Evolutionary conservation across 2,888 invertebrate genomes (phyloP).

Genomic region (Pyrochroa serraticornis): DNA sequence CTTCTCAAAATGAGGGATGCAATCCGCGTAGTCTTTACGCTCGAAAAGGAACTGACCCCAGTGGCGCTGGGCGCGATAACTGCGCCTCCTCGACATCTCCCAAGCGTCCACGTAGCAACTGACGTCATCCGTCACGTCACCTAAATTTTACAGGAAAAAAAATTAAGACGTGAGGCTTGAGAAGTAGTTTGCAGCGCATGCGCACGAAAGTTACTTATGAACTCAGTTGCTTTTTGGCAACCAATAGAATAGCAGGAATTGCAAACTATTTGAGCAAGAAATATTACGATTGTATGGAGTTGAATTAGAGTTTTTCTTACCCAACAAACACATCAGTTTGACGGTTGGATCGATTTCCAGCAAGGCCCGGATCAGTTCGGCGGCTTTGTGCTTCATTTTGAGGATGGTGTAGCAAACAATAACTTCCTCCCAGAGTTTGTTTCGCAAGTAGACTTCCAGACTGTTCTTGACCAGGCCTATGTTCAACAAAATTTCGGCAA

Average conservation of each 20-base stretch:
- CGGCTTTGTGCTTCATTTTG: slow-evolving; percentile 87
- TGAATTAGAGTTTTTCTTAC: slow-evolving; percentile 53
- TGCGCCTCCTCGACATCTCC: slow-evolving; percentile 81
- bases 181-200: too few relatives aligned
- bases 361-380: slow-evolving; percentile 84
- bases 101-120: slow-evolving; percentile 88
- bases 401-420: slow-evolving; percentile 88
- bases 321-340: slow-evolving; percentile 85
- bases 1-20: slow-evolving; percentile 80
- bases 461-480: slow-evolving; percentile 86
- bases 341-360: slow-evolving; percentile 79
- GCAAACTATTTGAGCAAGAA: too few relatives aligned
- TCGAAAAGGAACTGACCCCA: slow-evolving; percentile 83
- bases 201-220: slow-evolving; percentile 2
- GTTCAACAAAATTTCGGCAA: slow-evolving; percentile 79
- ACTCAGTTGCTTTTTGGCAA: slow-evolving; percentile 1
- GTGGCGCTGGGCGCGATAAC: slow-evolving; percentile 85
- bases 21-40: slow-evolving; percentile 76
- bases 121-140: slow-evolving; percentile 74
- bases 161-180: not conserved
- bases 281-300: not conserved
- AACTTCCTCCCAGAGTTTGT: slow-evolving; percentile 91
- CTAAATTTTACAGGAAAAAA: slow-evolving; percentile 65
- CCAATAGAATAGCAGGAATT: not conserved
- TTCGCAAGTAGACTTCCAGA: slow-evolving; percentile 74